Base-by-base conservation (phyloP, 2,113 vertebrate genomes). In the Dinomys branickii region DNA sequence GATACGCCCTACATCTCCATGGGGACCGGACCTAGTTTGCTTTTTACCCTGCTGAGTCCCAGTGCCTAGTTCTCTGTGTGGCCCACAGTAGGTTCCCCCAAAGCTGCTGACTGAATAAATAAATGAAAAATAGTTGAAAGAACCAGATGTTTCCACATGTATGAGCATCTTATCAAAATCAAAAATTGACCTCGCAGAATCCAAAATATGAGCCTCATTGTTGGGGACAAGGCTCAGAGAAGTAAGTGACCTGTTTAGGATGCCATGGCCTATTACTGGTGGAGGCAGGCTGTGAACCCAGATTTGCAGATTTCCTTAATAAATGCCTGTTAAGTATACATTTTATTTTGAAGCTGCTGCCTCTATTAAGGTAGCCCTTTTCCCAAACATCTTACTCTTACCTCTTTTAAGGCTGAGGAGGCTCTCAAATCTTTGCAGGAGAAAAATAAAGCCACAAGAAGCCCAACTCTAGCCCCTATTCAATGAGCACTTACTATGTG, bases 1-100 rank as follows among this genome's bases (percentile, higher is more conserved):
- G 5, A 3, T 1, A 5, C 0, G 1, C 12, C 0, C 12, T 4
- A 4, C 47, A 61, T 44, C 58, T 82, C 87, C 5, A 3, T 0
- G 47, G 35, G 41, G 50, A 28, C 0, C 0, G 35, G 41, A 0
- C 41, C 1, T 0, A 5, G 24, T 14, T 26, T 11, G 0, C 28
- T 30, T 80, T 50, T 35, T 5, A 54, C 14, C n/a, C 54, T 19
- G 17, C 44, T 5, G 65, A 75, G 7, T 20, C 7, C 83, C 67
- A 38, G 7, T 38, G 41, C 30, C 65, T 8, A 8, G n/a, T 7
- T 63, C 87, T 4, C 44, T 0, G 47, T 41, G 75, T 56, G 75
- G 35, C 14, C 38, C 19, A 9, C 6, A 56, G 50, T 0, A 47
- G 38, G 13, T 16, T 24, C 24, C n/a, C 11, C 3, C 4, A n/a